Evolutionary conservation across 2,113 vertebrate genomes (phyloP).

Genomic region (Bombycilla garrulus): DNA sequence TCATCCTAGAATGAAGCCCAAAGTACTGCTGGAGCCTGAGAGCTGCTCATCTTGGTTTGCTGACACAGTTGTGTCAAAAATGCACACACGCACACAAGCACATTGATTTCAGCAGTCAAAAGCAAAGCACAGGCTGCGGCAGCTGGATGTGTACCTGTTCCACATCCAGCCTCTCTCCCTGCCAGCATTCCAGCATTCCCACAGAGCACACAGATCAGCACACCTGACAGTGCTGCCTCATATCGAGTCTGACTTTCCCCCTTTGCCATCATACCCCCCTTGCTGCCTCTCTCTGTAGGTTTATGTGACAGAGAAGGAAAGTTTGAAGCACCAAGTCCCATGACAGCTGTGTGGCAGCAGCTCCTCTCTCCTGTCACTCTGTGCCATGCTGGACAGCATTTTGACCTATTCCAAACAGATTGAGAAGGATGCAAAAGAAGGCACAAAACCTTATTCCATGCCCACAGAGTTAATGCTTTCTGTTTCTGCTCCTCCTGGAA

Average conservation of each 20-base stretch:
- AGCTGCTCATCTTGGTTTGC: background rate
- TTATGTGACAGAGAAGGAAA: background rate
- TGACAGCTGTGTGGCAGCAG: background rate
- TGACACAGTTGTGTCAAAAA: background rate
- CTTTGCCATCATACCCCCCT: fast-evolving
- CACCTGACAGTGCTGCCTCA: background rate
- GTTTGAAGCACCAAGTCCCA: too few species aligned
- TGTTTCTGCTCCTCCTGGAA: background rate
- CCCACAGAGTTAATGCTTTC: background rate
- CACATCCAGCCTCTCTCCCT: background rate
- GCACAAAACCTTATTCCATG: background rate
- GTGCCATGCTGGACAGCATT: background rate
- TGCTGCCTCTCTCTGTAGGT: background rate
- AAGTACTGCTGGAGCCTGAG: fast-evolving
- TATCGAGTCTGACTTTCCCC: fast-evolving
- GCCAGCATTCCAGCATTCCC: background rate
- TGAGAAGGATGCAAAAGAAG: background rate
- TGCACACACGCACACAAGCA: background rate
- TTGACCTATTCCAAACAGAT: background rate
- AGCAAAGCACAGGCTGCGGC: background rate
- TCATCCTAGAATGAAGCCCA: background rate
- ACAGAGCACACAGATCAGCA: fast-evolving
- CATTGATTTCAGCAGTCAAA: background rate
- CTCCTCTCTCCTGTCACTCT: background rate
- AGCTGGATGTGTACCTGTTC: fast-evolving